These are phyloP conservation scores for Hartigia nigra DNA, from an alignment of 2,888 invertebrate genomes.

Conservation along the genomic window DNA sequence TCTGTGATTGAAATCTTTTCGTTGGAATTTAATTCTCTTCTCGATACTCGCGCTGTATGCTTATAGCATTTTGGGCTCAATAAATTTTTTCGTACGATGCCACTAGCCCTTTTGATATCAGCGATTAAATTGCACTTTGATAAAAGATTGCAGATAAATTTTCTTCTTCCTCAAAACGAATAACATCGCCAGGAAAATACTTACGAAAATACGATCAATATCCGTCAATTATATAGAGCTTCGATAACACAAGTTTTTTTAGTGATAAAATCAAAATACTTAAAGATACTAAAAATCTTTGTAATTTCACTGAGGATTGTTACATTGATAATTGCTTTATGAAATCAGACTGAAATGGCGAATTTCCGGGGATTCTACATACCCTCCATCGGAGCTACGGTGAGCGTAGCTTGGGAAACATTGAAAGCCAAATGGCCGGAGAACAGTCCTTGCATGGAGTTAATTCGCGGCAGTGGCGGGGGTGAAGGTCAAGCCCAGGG, in stretches of 20 bases:
- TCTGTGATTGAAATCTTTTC: not conserved
- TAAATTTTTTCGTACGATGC: not conserved
- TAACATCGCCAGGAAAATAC: not conserved
- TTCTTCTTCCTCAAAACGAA: not conserved
- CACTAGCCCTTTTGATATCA: not conserved
- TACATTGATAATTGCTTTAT: not conserved
- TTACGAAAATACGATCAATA: not conserved
- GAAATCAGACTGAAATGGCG: slow-evolving; percentile 66
- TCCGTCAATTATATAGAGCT: not conserved
- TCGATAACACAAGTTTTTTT: not conserved
- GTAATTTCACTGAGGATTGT: not conserved
- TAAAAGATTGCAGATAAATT: not conserved
- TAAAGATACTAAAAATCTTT: not conserved
- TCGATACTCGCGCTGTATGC: not conserved
- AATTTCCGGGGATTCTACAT: slow-evolving; percentile 75
- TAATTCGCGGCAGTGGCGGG: slow-evolving; percentile 62
- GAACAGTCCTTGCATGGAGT: slow-evolving; percentile 68
- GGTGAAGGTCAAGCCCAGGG: slow-evolving; percentile 45
- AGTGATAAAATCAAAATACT: not conserved
- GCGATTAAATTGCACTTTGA: not conserved
- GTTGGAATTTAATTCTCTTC: not conserved
- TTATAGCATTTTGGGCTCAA: not conserved
- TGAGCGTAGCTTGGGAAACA: slow-evolving; percentile 87
- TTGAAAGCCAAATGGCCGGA: slow-evolving; percentile 82
- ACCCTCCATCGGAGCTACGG: slow-evolving; percentile 79